Percentiles rank a stretch among this genome's conserved stretches.
These are phyloP conservation scores for Dipus sagitta DNA, from an alignment of 2,797 vertebrate genomes.

Conservation along the genomic window DNA sequence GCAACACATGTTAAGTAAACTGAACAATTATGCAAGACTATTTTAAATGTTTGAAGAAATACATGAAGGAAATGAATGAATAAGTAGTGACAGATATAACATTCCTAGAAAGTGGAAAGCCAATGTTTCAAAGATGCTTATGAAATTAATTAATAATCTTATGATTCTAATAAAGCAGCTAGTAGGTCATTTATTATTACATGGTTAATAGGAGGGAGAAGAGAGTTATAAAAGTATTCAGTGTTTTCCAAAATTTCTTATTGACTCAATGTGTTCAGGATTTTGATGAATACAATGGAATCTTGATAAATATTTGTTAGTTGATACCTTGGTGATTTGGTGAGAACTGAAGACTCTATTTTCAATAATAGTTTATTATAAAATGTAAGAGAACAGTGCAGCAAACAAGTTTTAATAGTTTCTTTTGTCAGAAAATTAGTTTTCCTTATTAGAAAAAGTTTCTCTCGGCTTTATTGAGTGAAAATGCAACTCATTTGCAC, in stretches of 20 bases:
- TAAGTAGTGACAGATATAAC: neutral
- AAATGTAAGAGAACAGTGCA: neutral
- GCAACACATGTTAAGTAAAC: neutral
- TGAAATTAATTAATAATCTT: neutral
- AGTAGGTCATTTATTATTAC: neutral
- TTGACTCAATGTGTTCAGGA: neutral
- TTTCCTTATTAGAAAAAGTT: neutral
- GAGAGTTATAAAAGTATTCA: neutral
- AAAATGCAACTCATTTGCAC: conserved; percentile 18
- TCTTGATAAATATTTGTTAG: neutral
- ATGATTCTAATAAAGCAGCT: neutral
- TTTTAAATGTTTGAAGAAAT: neutral
- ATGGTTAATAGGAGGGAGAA: neutral
- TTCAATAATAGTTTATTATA: neutral
- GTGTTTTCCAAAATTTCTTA: neutral
- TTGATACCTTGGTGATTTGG: neutral
- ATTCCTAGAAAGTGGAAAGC: neutral
- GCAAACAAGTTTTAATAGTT: neutral
- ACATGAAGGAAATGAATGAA: neutral
- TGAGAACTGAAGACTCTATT: neutral
- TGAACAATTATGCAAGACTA: neutral
- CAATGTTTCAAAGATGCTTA: neutral
- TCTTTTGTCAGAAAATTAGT: neutral
- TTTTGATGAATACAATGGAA: conserved; percentile 18
- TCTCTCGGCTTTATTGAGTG: conserved; percentile 41